Conservation (phyloP, 2,113 vertebrate genomes). For the Euleptes europaea region DNA sequence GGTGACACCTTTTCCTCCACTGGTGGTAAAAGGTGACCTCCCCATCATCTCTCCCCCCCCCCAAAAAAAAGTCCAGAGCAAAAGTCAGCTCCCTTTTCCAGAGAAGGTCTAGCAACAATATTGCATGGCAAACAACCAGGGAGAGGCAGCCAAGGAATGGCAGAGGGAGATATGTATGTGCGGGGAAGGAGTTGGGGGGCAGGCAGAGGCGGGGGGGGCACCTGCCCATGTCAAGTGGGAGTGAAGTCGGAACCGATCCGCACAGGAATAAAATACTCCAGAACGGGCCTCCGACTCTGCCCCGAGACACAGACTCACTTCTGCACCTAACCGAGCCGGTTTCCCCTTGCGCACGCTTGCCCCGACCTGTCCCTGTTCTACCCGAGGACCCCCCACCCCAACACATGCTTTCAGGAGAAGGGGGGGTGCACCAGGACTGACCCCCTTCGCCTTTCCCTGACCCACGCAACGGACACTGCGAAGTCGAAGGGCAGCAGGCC, state of each 20-base stretch:
- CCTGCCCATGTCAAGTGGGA: too few relatives aligned
- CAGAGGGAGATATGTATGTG: background rate
- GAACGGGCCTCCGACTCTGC: background rate
- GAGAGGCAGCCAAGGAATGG: background rate
- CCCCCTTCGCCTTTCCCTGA: conserved; percentile 58
- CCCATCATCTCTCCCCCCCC: too few relatives aligned
- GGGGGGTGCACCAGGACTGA: too few relatives aligned
- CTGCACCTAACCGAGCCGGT: background rate
- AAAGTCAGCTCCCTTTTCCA: background rate
- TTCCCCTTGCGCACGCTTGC: background rate
- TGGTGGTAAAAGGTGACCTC: too few relatives aligned
- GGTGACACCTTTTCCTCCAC: background rate
- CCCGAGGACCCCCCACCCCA: background rate
- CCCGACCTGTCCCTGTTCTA: background rate
- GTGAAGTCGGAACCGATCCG: background rate
- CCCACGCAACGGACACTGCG: background rate
- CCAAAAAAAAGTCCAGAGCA: background rate
- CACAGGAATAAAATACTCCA: background rate
- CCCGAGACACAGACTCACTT: background rate
- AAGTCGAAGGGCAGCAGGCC: background rate
- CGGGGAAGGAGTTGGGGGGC: background rate
- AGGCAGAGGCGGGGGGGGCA: too few relatives aligned
- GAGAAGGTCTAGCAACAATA: background rate
- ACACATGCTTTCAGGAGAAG: conserved; percentile 50
- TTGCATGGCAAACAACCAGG: background rate